A percentile compares a stretch with the other conserved stretches of the same genome.
Evolutionary conservation across 2,797 vertebrate genomes (phyloP).

Genomic region (Sebastes itinus): DNA sequence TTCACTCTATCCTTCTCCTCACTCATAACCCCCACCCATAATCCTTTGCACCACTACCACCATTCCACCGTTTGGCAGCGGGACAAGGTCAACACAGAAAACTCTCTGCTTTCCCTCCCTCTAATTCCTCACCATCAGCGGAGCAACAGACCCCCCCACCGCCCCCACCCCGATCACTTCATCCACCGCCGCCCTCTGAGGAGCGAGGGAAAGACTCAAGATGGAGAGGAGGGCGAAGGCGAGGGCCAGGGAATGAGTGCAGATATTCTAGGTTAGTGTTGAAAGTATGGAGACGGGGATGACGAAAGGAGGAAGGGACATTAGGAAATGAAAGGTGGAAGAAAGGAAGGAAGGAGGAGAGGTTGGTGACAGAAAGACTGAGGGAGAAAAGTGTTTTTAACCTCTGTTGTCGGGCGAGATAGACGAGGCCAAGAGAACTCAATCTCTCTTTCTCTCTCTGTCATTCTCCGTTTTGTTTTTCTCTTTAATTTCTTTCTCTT

Average conservation of each 20-base stretch:
- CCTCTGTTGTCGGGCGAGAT: conserved; percentile 29
- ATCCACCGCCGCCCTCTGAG: conserved; percentile 32
- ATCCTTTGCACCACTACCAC: conserved; percentile 21
- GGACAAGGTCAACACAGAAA: conserved; percentile 64
- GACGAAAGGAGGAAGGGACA: background rate
- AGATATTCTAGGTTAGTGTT: background rate
- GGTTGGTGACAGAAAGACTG: background rate
- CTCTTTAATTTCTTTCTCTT: conserved; percentile 32
- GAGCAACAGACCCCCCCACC: conserved; percentile 33
- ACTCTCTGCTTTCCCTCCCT: conserved; percentile 41
- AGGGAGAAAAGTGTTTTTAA: conserved; percentile 39
- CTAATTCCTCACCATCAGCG: conserved; percentile 48
- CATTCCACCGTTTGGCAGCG: conserved; percentile 55
- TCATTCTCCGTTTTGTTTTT: background rate
- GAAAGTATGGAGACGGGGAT: background rate
- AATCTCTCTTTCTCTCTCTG: conserved; percentile 10
- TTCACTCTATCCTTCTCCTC: background rate
- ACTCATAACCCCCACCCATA: conserved; percentile 29
- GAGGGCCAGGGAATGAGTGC: background rate
- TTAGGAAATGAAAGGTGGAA: conserved; percentile 18
- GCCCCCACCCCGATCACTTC: conserved; percentile 14
- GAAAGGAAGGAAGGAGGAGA: conserved; percentile 6
- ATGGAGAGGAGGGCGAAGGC: conserved; percentile 2
- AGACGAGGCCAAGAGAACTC: conserved; percentile 24
- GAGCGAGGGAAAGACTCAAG: conserved; percentile 5